Evolutionary conservation across 2,888 invertebrate species (phyloP).

Genomic region (Ypsolopha sequella): DNA sequence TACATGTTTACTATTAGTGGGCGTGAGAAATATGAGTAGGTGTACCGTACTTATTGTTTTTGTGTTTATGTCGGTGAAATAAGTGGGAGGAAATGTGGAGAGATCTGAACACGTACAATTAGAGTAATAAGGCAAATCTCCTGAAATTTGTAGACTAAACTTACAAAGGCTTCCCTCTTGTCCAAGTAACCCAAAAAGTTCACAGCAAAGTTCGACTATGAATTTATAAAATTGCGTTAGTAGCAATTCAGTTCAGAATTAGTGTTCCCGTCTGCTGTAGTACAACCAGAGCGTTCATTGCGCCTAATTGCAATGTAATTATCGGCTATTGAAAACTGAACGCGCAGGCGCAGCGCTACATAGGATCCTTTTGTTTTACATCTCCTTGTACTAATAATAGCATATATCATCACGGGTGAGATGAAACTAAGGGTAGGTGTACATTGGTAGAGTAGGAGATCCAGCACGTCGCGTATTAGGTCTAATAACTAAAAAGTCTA

Average conservation of each 20-base stretch:
- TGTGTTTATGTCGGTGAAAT: no score
- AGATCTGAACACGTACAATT: no score
- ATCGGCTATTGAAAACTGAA: slow-evolving; percentile 37
- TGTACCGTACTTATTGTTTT: no score
- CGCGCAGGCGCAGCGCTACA: slow-evolving; percentile 6
- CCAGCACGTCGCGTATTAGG: no score
- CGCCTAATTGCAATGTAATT: slow-evolving; percentile 49
- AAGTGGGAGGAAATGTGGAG: no score
- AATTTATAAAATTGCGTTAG: slow-evolving; percentile 15
- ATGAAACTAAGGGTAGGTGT: no score
- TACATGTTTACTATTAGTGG: no score
- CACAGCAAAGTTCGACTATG: not conserved
- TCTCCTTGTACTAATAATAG: not conserved
- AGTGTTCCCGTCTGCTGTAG: slow-evolving; percentile 19
- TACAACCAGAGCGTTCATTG: slow-evolving; percentile 32
- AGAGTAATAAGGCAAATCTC: no score
- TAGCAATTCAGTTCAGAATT: slow-evolving; percentile 31
- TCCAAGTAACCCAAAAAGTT: not conserved
- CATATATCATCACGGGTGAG: not conserved
- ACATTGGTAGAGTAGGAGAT: no score
- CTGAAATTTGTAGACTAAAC: no score
- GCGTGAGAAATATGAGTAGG: no score
- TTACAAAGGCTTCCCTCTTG: not conserved
- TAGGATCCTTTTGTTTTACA: slow-evolving; percentile 7
- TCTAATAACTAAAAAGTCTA: no score